Evolutionary conservation across 2,888 invertebrate genomes (phyloP).

Genomic region (Chelonus formosanus): DNA sequence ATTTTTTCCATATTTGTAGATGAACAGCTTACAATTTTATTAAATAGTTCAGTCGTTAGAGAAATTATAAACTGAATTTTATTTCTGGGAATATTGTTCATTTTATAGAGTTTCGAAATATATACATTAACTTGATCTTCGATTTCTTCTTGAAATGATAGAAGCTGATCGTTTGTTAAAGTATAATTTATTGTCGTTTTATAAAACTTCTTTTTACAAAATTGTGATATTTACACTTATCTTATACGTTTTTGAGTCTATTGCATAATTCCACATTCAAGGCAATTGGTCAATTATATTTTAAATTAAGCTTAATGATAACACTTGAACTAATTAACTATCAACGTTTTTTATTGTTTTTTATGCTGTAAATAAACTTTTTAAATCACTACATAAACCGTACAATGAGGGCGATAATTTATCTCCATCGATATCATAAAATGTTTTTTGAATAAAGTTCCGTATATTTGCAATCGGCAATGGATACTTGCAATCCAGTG

Average conservation of each 20-base stretch:
- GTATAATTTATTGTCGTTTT: background rate
- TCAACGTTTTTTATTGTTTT: background rate
- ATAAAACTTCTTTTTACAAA: background rate
- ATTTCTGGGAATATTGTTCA: constrained; percentile 1
- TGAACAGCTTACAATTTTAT: background rate
- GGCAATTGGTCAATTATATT: no score
- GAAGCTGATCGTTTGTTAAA: background rate
- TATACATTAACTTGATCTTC: background rate
- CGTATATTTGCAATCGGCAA: background rate
- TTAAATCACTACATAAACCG: background rate
- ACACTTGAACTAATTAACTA: background rate
- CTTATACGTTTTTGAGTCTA: background rate
- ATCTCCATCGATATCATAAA: background rate
- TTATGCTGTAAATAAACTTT: background rate
- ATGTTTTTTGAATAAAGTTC: background rate
- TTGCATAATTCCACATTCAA: no score
- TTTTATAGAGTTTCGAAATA: background rate
- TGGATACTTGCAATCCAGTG: constrained; percentile 1
- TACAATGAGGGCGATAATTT: background rate
- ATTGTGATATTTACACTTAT: background rate
- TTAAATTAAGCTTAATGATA: background rate
- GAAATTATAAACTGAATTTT: constrained; percentile 8
- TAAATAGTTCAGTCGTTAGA: background rate
- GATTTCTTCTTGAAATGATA: background rate
- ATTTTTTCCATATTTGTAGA: background rate